Evolutionary conservation across 2,797 vertebrate species (phyloP).

Genomic region (Semotilus atromaculatus): DNA sequence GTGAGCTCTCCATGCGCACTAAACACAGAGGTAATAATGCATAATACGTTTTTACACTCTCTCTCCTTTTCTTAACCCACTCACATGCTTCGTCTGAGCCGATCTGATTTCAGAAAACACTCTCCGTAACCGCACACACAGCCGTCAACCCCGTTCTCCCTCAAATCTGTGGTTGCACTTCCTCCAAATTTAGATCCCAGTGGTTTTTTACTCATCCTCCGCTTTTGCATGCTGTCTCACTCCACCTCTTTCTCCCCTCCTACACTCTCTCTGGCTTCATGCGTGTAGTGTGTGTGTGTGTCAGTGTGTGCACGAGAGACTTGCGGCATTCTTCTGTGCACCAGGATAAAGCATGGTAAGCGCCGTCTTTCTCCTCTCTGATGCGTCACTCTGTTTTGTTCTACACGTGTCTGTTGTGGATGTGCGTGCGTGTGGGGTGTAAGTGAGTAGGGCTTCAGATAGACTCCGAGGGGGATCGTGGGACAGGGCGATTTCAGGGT

Average conservation of each 20-base stretch:
- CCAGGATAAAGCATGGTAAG: slow-evolving; percentile 52
- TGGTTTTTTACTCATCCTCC: slow-evolving; percentile 33
- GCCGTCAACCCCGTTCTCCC: neutral
- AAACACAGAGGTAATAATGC: slow-evolving; percentile 40
- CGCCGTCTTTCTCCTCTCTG: slow-evolving; percentile 23
- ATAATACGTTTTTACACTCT: slow-evolving; percentile 21
- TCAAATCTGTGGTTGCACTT: slow-evolving; percentile 24
- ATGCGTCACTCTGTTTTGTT: slow-evolving; percentile 21
- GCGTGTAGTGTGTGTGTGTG: slow-evolving; percentile 24
- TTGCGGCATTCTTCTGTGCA: slow-evolving; percentile 26
- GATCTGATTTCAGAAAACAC: slow-evolving; percentile 16
- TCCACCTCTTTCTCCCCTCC: slow-evolving; percentile 30
- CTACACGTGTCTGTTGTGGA: slow-evolving; percentile 1
- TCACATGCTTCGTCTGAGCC: neutral
- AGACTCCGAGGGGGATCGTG: slow-evolving; percentile 9
- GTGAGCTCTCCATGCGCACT: neutral
- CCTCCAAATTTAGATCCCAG: slow-evolving; percentile 45
- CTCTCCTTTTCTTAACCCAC: slow-evolving; percentile 11
- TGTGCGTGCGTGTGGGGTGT: neutral
- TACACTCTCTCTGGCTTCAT: slow-evolving; percentile 42
- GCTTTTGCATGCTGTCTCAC: slow-evolving; percentile 40
- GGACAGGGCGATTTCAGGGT: slow-evolving; percentile 14
- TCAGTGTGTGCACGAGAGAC: slow-evolving; percentile 29
- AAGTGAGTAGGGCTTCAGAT: neutral
- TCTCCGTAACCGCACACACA: neutral